Percentiles rank a stretch among this genome's conserved stretches.
phyloP scores from a whole-genome alignment of 2,113 vertebrate species.

The Dipodomys spectabilis region DNA sequence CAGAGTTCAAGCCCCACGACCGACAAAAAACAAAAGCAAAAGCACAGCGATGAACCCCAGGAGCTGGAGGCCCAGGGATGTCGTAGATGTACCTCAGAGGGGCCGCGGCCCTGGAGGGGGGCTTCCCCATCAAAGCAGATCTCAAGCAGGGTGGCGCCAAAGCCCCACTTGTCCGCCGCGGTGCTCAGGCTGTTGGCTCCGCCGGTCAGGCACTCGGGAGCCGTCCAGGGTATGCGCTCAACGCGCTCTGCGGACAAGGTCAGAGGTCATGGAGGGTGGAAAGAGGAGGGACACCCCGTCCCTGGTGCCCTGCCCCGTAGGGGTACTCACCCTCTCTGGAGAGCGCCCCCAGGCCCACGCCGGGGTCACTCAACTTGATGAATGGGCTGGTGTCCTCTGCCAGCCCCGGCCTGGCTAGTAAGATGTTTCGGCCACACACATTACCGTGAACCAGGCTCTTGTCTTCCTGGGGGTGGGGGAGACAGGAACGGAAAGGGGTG shows the following conservation, averaged over 20 bases:
- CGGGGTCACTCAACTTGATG: constrained; percentile 95
- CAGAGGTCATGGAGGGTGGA: background rate
- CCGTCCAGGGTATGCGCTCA: constrained; percentile 95
- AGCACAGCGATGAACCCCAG: background rate
- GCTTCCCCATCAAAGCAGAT: constrained; percentile 95
- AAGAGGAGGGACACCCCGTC: background rate
- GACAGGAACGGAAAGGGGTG: background rate
- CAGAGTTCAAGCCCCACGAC: too few species aligned
- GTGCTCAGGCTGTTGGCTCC: constrained; percentile 78
- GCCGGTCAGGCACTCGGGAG: constrained; percentile 91
- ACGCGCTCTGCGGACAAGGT: constrained; percentile 88
- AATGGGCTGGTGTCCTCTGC: constrained; percentile 89
- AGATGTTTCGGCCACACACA: constrained; percentile 95
- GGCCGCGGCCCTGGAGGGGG: constrained; percentile 87
- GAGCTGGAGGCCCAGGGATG: background rate
- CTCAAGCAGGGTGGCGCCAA: constrained; percentile 93
- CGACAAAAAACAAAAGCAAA: background rate
- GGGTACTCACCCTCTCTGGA: constrained; percentile 90
- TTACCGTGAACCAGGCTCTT: constrained; percentile 94
- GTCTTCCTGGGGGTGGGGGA: constrained; percentile 87
- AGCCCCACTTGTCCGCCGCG: constrained; percentile 94
- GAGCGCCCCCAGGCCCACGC: constrained; percentile 90
- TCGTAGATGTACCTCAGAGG: constrained; percentile 87
- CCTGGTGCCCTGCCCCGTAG: rapidly evolving
- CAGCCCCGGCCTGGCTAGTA: constrained; percentile 91